These are phyloP conservation scores for Chloroceryle inda DNA, from an alignment of 2,797 vertebrate genomes.

Conservation along the genomic window DNA sequence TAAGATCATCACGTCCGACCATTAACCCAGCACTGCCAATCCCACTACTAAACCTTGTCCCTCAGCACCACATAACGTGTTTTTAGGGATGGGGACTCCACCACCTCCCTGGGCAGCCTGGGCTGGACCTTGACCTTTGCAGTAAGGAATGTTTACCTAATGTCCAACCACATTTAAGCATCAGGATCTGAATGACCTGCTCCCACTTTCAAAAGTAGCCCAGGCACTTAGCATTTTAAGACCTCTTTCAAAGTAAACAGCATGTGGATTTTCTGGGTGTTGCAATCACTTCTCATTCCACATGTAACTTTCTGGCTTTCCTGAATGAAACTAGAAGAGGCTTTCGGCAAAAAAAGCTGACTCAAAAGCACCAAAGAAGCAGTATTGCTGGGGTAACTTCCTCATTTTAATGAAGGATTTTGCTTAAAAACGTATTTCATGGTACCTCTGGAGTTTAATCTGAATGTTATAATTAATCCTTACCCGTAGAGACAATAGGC, in stretches of 20 bases:
- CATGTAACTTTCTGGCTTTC: neutral
- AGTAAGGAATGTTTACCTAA: no score
- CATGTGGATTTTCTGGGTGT: neutral
- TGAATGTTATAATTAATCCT: neutral
- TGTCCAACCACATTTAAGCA: neutral
- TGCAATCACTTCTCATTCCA: neutral
- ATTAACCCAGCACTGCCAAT: no score
- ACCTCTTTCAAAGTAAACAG: neutral
- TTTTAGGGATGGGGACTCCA: no score
- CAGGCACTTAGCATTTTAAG: neutral
- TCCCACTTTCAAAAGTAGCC: neutral
- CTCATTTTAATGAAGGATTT: slow-evolving; percentile 9
- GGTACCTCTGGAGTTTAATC: neutral
- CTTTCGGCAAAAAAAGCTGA: neutral
- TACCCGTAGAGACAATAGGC: neutral
- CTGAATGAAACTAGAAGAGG: neutral
- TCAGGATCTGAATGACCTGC: neutral
- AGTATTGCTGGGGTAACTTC: neutral
- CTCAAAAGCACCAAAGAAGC: neutral
- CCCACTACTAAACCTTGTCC: no score
- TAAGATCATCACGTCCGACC: no score
- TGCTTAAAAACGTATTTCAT: neutral
- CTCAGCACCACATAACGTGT: no score
- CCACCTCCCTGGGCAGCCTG: no score
- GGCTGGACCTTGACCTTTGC: no score